A percentile compares a stretch with the other conserved stretches of the same genome.
Evolutionary conservation across 2,888 invertebrate species (phyloP).

Genomic region (Conomelus anceps): DNA sequence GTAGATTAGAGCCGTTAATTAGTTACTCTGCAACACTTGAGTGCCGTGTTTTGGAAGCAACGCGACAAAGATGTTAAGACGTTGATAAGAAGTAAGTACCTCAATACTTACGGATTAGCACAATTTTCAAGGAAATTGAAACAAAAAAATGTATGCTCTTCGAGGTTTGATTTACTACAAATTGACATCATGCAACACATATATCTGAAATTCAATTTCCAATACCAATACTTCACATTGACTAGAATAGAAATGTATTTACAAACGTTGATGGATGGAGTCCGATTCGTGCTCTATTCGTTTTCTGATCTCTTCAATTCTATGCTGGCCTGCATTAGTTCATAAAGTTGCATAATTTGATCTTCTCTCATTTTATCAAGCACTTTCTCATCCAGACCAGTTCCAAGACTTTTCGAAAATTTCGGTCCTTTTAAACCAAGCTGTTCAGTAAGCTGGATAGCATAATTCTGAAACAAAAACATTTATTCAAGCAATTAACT

Average conservation of each 20-base stretch:
- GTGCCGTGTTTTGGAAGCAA: no score
- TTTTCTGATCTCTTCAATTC: slow-evolving; percentile 4
- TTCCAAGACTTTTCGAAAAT: slow-evolving; percentile 55
- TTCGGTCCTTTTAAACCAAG: slow-evolving; percentile 58
- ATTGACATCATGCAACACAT: not conserved
- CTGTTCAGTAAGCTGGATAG: slow-evolving; percentile 65
- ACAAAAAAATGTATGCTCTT: not conserved
- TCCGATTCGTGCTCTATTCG: not conserved
- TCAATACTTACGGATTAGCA: no score
- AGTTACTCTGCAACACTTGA: no score
- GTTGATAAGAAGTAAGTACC: no score
- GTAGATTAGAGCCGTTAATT: no score
- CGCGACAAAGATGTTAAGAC: no score
- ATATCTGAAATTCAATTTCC: no score
- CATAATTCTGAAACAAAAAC: slow-evolving; percentile 58
- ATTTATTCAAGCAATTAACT: no score
- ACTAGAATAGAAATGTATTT: not conserved
- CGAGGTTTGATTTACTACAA: not conserved
- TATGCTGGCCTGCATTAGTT: slow-evolving; percentile 66
- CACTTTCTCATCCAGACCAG: slow-evolving; percentile 52
- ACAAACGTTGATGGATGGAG: not conserved
- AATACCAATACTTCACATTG: not conserved
- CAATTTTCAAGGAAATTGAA: not conserved
- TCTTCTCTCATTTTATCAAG: slow-evolving; percentile 70
- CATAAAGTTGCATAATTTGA: slow-evolving; percentile 77